Evolutionary conservation across 30 jellyfish, hydroid and myxozoan genomes (phyloP).

Genomic region (Hydra vulgaris): DNA sequence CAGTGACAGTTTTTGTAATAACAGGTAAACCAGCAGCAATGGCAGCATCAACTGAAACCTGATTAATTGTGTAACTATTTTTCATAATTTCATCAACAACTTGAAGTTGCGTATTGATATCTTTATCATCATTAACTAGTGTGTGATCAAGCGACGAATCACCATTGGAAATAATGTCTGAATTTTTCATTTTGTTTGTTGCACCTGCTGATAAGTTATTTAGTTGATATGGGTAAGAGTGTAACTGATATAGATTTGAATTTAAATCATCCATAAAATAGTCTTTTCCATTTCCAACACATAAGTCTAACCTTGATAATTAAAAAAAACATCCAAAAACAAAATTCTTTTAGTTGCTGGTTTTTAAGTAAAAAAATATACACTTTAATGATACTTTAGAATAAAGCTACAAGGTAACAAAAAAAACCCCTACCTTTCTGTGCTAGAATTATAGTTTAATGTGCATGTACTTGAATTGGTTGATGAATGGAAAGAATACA

Average conservation of each 20-base stretch:
- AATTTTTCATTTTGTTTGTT: neutral
- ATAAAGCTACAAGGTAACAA: too few relatives aligned
- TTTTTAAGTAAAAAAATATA: too few relatives aligned
- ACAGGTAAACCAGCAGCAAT: conserved; percentile 84
- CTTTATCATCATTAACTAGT: neutral
- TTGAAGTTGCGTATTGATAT: neutral
- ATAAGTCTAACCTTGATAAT: neutral
- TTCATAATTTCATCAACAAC: neutral
- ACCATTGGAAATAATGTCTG: neutral
- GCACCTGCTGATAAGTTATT: neutral
- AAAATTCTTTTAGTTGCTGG: too few relatives aligned
- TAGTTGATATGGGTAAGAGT: neutral
- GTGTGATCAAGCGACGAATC: neutral
- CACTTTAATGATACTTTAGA: too few relatives aligned
- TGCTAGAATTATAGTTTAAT: neutral
- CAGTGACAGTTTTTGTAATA: too few relatives aligned
- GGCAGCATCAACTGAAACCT: conserved; percentile 43
- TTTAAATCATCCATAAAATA: neutral
- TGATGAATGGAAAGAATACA: conserved; percentile 30
- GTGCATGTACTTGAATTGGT: neutral
- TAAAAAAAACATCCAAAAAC: neutral
- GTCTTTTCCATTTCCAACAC: conserved; percentile 11
- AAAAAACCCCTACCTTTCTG: neutral
- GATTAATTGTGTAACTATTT: conserved; percentile 53
- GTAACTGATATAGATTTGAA: neutral